Percentiles rank a stretch among this genome's conserved stretches.
phyloP scores from a whole-genome alignment of 2,113 vertebrate genomes.

The Amblyornis subalaris region DNA sequence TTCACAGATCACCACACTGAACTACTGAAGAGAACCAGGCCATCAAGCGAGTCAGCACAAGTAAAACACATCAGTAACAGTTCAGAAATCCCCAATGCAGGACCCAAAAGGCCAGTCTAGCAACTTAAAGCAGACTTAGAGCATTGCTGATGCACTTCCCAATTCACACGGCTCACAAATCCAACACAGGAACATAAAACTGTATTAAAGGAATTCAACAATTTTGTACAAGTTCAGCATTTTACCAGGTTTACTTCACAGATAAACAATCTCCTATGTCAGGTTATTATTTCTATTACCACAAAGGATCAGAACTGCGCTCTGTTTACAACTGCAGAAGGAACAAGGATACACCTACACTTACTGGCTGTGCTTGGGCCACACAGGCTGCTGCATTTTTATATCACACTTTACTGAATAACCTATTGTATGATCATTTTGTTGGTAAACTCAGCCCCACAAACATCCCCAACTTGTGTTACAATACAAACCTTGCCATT shows the following conservation, averaged over 20 bases:
- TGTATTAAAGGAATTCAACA: background rate
- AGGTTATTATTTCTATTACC: background rate
- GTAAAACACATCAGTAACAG: background rate
- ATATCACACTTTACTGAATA: background rate
- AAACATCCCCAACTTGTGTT: background rate
- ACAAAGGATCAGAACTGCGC: background rate
- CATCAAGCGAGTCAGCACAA: background rate
- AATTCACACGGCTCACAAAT: background rate
- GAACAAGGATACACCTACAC: background rate
- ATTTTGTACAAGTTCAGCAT: background rate
- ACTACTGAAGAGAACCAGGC: background rate
- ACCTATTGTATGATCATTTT: accelerated
- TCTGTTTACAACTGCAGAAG: background rate
- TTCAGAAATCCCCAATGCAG: background rate
- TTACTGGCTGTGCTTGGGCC: background rate
- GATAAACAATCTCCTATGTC: background rate
- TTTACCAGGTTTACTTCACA: background rate
- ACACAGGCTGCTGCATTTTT: background rate
- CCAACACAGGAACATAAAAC: background rate
- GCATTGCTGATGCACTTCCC: background rate
- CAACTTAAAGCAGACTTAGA: background rate
- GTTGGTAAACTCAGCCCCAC: background rate
- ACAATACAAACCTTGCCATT: background rate
- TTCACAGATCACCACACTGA: background rate
- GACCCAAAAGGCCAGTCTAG: background rate